Evolutionary conservation across 2,888 invertebrate species (phyloP).

Genomic region (Caenorhabditis virilis): DNA sequence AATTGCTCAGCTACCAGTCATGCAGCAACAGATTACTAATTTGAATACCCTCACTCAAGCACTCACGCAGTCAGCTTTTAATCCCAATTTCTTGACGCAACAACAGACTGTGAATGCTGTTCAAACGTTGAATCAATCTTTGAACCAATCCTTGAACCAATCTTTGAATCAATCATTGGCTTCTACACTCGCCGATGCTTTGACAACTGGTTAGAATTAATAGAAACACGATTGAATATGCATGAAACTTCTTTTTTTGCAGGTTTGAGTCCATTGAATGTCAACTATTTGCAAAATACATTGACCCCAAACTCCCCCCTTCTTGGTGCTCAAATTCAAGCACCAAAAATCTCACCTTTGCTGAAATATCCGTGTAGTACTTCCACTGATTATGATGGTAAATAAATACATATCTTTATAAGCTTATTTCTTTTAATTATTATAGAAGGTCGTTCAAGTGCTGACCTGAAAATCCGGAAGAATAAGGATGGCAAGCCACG

Average conservation of each 20-base stretch:
- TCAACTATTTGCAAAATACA: constrained; percentile 40
- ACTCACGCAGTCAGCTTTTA: constrained; percentile 25
- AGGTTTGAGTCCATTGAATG: constrained; percentile 44
- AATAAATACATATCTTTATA: not conserved
- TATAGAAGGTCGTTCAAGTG: constrained; percentile 20
- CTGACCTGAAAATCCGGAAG: constrained; percentile 39
- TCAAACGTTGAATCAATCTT: constrained; percentile 37
- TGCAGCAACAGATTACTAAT: constrained; percentile 11
- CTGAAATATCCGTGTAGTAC: constrained; percentile 38
- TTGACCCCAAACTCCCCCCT: constrained; percentile 49
- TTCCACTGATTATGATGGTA: constrained; percentile 44
- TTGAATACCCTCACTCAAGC: constrained; percentile 33
- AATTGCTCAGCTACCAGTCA: constrained; percentile 2
- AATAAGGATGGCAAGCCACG: constrained; percentile 68
- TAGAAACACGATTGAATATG: not conserved
- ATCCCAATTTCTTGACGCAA: constrained; percentile 25
- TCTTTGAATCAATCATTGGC: constrained; percentile 42
- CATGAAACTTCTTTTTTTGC: constrained; percentile 3
- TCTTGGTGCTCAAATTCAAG: constrained; percentile 21
- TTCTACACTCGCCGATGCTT: constrained; percentile 43
- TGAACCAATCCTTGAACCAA: no score
- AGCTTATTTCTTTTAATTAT: no score
- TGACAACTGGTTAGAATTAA: constrained; percentile 24
- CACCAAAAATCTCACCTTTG: constrained; percentile 44
- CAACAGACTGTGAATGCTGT: constrained; percentile 32